Percentiles rank a stretch among this genome's conserved stretches.
Conservation (phyloP, 2,113 vertebrate species). For the Heterochromis multidens region DNA sequence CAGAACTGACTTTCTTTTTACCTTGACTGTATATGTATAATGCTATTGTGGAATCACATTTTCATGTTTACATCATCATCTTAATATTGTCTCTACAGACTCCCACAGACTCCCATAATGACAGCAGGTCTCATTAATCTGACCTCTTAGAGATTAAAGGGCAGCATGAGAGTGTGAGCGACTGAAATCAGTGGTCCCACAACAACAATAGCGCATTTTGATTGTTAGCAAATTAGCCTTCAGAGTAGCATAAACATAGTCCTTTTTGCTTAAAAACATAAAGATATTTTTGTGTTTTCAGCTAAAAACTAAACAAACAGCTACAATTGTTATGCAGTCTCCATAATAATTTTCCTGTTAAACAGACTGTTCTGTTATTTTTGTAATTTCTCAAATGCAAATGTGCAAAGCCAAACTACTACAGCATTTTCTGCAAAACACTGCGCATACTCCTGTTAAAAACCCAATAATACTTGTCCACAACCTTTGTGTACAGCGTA, state of each 20-base stretch:
- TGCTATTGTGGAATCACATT: too few relatives aligned
- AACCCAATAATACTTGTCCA: slow-evolving; percentile 21
- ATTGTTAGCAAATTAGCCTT: too few relatives aligned
- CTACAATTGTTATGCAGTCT: background rate
- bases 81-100: too few relatives aligned
- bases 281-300: background rate
- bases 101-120: too few relatives aligned
- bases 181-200: background rate
- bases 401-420: background rate
- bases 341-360: background rate
- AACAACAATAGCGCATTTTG: too few relatives aligned
- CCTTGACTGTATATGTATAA: too few relatives aligned
- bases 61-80: too few relatives aligned
- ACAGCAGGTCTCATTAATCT: too few relatives aligned
- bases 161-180: background rate
- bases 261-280: background rate
- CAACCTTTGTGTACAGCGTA: slow-evolving; percentile 41
- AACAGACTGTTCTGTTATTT: background rate
- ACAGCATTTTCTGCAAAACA: slow-evolving; percentile 1
- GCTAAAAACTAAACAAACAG: background rate
- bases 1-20: too few relatives aligned
- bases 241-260: too few relatives aligned
- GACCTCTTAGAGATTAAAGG: too few relatives aligned
- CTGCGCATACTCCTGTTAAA: slow-evolving; percentile 35
- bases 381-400: background rate